Evolutionary conservation across 2,888 invertebrate genomes (phyloP), one percentile per base, ranked within the genome.

Genomic region (Catonia carolina): DNA sequence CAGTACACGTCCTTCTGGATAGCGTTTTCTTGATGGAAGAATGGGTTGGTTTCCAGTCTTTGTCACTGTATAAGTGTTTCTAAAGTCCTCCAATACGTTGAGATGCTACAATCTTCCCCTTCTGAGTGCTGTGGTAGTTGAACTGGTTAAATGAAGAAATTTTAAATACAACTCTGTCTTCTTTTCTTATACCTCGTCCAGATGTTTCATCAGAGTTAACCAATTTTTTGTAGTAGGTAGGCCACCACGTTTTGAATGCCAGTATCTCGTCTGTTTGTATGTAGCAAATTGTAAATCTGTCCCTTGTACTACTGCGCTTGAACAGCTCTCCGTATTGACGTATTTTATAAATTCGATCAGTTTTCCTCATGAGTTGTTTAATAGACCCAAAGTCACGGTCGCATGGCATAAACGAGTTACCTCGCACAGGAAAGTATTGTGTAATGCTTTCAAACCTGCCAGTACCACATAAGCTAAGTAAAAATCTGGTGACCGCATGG

Each of bases 121-220:
- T 33, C 2, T 27, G 4, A 45, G n/a, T 23, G 31, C 18, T 49
- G 23, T 22, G 33, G 51, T 51, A 35, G 15, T 20, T 35, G 31
- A 51, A 51, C 36, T 52, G 18, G 20, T 52, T 52, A 20, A 20
- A 52, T 10, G 52, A 20, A 12, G 52, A 52, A 52, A 17, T 36
- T 23, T 41, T 41, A 18, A 52, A 52, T 14, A 27, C 6, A 17
- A 31, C 31, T 49, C 31, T 49, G 23, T 27, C 31, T 31, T 23
- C 17, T 51, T 35, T 6, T 14, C 3, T 6, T 7, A 36, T 51
- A 3, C 35, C 15, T 17, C 20, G 17, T 4, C 48, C 27, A 3
- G 48, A 36, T 10, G 51, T 51, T 15, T 35, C 51, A 36, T 51
- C 51, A 5, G 51, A 51, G 17, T 7, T 2, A 33, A 35, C 17